Percentiles rank a stretch among this genome's conserved stretches.
Evolutionary conservation across 2,113 vertebrate genomes (phyloP).

Genomic region (Pseudorasbora parva): DNA sequence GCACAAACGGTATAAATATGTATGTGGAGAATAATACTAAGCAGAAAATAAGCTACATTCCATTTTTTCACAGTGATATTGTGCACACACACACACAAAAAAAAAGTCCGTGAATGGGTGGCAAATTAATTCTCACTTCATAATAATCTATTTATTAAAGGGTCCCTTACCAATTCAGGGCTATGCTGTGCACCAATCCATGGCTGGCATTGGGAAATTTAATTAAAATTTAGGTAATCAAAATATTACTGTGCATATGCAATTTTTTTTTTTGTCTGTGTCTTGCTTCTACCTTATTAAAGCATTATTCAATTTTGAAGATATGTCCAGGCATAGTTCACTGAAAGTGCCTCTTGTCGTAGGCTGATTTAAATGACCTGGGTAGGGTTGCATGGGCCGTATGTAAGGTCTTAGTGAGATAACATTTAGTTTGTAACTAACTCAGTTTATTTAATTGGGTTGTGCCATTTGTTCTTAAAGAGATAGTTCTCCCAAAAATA

Average conservation of each 20-base stretch:
- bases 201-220: slow-evolving; percentile 28
- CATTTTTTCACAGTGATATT: not conserved
- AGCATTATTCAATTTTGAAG: slow-evolving; percentile 46
- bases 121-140: slow-evolving; percentile 44
- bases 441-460: not conserved
- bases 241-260: slow-evolving; percentile 33
- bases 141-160: slow-evolving; percentile 18
- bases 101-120: slow-evolving; percentile 9
- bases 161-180: slow-evolving; percentile 21
- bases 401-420: not conserved
- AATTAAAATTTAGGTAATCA: slow-evolving; percentile 50
- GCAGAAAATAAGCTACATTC: not conserved
- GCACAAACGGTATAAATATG: slow-evolving; percentile 25
- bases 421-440: not conserved
- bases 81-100: too few relatives aligned
- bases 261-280: not conserved
- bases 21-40: slow-evolving; percentile 7
- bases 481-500: not conserved
- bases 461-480: not conserved
- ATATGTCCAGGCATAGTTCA: slow-evolving; percentile 27
- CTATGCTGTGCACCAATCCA: slow-evolving; percentile 20
- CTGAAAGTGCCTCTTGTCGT: slow-evolving; percentile 8
- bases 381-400: not conserved
- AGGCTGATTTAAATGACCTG: slow-evolving; percentile 10
- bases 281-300: slow-evolving; percentile 43